Base-by-base conservation (phyloP, 1,140 invertebrate species). In the Drosophila ambigua region DNA sequence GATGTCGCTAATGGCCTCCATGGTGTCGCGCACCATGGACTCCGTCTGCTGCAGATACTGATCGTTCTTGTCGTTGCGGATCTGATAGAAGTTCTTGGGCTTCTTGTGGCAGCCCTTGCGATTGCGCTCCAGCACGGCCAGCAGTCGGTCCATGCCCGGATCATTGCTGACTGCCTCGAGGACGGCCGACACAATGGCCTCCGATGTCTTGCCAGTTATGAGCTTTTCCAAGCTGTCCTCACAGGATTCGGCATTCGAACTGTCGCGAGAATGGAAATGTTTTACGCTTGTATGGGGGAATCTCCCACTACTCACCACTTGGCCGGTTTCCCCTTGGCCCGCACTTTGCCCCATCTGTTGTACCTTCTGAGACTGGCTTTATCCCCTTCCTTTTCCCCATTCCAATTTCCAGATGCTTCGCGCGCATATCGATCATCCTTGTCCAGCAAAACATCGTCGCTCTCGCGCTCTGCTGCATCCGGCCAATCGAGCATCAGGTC, bases 1-100 rank as follows among this genome's bases (percentile, higher is more conserved):
- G 0, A 91, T 87, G 1, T 65, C 53, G 41, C 78, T 91, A 2
- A 91, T 83, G 1, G 88, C 55, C 11, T 65, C 54, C 67, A 91
- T 89, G 0, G 76, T 76, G 5, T 76, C 53, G 0, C 69, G 57
- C 6, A 91, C 52, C 79, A 91, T 81, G 8, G 51, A 13, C 61
- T 91, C 90, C 5, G 74, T 71, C 7, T 84, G 69, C 11, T 71
- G 28, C 1, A 89, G 2, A 2, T 60, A 44, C 0, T 48, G 44
- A 15, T 83, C 79, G 15, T 16, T 87, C 4, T 35, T 51, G 48
- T 83, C 62, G 39, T 61, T 77, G 0, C 83, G 60, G n/a, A 87
- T 82, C 7, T 87, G 82, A 26, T 87, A 88, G 31, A 87, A 81
- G 13, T 60, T 50, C 39, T 60, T 58, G 0, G 76, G 16, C 3